A percentile compares a stretch with the other conserved stretches of the same genome.
phyloP scores from a whole-genome alignment of 2,888 invertebrate genomes.

The Eucriotettix oculatus region DNA sequence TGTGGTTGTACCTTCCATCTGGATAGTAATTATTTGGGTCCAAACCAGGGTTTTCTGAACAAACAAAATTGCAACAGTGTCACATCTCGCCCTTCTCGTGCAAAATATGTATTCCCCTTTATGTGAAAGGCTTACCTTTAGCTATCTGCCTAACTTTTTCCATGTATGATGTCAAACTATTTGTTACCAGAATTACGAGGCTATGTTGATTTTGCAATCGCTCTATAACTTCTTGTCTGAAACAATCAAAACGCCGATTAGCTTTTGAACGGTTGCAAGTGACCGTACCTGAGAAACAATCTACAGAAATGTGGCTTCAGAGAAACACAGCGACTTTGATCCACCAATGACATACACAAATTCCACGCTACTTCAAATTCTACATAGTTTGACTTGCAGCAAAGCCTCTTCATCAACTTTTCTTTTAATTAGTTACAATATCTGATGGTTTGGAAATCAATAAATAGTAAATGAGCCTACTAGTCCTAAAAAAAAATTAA shows the following conservation, averaged over 20 bases:
- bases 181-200: slow-evolving; percentile 82
- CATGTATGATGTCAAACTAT: slow-evolving; percentile 84
- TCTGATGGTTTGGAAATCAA: too few species aligned
- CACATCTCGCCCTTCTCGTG: not conserved
- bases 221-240: slow-evolving; percentile 64
- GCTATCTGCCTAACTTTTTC: slow-evolving; percentile 55
- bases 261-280: not conserved
- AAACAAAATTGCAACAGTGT: slow-evolving; percentile 7
- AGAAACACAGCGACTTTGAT: too few species aligned
- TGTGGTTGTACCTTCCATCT: slow-evolving; percentile 82
- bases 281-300: not conserved
- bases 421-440: too few species aligned
- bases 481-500: too few species aligned
- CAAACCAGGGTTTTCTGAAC: slow-evolving; percentile 51
- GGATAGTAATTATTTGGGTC: slow-evolving; percentile 64
- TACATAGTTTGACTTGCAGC: too few species aligned
- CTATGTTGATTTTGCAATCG: slow-evolving; percentile 81
- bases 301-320: not conserved
- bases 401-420: too few species aligned
- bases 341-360: too few species aligned
- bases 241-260: slow-evolving; percentile 10
- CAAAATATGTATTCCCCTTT: not conserved
- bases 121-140: slow-evolving; percentile 24
- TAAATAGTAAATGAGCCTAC: too few species aligned
- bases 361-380: too few species aligned